Base-by-base conservation (phyloP, 1,140 invertebrate genomes). In the Saccostrea cuccullata region DNA sequence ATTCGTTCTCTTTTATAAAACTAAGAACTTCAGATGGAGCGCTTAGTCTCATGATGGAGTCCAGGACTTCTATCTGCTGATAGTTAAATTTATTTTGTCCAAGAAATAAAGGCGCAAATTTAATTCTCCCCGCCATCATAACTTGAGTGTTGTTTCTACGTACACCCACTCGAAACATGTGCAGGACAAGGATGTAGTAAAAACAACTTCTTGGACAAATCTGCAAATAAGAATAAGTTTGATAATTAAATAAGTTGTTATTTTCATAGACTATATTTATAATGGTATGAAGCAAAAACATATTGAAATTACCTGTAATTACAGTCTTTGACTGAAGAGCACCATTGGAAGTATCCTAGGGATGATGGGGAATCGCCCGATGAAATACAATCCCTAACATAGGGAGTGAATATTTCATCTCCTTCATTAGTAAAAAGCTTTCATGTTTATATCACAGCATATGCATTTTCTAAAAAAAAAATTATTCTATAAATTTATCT, bases 121-220 rank as follows among this genome's bases (percentile, higher is more conserved):
- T 82, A 13, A 85, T 23, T n/a, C 64, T 55, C 47, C 56, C 58
- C 8, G 83, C 84, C 9, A 86, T 23, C 67, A 88, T 83, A 2
- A 88, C 15, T 36, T 36, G 0, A 17, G 88, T 15, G n/a, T 88
- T 88, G 56, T 88, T 88, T 86, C 84, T 82, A n/a, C 73, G 56
- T 8, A 83, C 12, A 12, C 84, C 87, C 55, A 82, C 88, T 12
- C 85, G 55, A 67, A 77, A 88, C 26, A 88, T 36, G 20, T 58
- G 60, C 0, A 67, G 55, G 15, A n/a, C 12, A 11, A 83, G 30
- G 17, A 64, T 47, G 36, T 83, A 86, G 85, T 85, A 20, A 88
- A 86, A 11, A 82, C 47, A 11, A 58, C 30, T 2, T 82, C 87
- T 30, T 64, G 36, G 9, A 55, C 20, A 20, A 88, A 60, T 11